phyloP scores from a whole-genome alignment of 2,888 invertebrate species.

The Noctuana brunneofusca region DNA sequence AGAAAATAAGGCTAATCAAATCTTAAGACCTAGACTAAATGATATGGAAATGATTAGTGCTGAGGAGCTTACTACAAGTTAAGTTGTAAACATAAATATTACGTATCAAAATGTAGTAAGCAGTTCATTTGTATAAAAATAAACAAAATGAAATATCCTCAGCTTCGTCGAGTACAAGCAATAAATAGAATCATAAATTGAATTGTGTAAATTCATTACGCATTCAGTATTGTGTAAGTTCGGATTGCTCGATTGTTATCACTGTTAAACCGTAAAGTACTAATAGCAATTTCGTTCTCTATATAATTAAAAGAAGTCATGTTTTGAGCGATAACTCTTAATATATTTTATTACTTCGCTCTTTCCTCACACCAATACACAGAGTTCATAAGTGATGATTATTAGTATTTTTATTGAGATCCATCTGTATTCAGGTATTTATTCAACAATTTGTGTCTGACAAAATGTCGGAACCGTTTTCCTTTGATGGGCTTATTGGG shows the following conservation, averaged over 20 bases:
- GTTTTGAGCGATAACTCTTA: slow-evolving; percentile 38
- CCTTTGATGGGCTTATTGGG: slow-evolving; percentile 14
- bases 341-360: background rate
- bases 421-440: background rate
- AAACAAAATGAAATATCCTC: slow-evolving; percentile 14
- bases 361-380: too few relatives aligned
- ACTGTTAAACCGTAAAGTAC: slow-evolving; percentile 38
- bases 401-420: background rate
- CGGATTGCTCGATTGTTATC: slow-evolving; percentile 38
- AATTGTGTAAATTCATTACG: slow-evolving; percentile 40
- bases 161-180: slow-evolving; percentile 35
- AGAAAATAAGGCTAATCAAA: too few relatives aligned
- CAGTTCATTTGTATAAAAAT: background rate
- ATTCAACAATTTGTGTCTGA: background rate
- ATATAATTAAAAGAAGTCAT: slow-evolving; percentile 49
- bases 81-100: too few relatives aligned
- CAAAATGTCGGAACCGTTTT: slow-evolving; percentile 4
- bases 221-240: slow-evolving; percentile 40
- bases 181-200: slow-evolving; percentile 32
- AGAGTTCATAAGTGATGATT: too few relatives aligned
- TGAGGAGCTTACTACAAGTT: too few relatives aligned
- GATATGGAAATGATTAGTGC: too few relatives aligned
- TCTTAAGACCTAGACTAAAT: too few relatives aligned
- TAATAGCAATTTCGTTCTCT: slow-evolving; percentile 45
- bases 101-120: too few relatives aligned